A percentile compares a stretch with the other conserved stretches of the same genome.
Conservation (phyloP, 2,797 vertebrate genomes). For the Arrhamphus sclerolepis region DNA sequence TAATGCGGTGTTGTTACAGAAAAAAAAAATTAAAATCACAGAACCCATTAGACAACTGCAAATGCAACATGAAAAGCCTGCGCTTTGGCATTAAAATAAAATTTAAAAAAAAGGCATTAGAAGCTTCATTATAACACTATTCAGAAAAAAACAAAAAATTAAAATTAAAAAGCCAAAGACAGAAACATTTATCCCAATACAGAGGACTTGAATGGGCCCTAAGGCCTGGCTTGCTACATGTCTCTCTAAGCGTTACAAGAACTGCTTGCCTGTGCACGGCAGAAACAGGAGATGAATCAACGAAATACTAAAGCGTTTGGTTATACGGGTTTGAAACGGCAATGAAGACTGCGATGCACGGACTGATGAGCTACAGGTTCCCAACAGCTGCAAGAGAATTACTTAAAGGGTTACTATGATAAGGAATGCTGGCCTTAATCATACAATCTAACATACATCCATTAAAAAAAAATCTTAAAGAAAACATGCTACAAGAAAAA, state of each 20-base stretch:
- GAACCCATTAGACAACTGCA: slow-evolving; percentile 83
- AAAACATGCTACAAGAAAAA: slow-evolving; percentile 94
- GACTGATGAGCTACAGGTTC: slow-evolving; percentile 87
- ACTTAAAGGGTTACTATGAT: slow-evolving; percentile 91
- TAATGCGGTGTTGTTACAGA: slow-evolving; percentile 79
- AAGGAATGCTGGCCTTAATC: slow-evolving; percentile 95
- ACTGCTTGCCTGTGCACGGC: slow-evolving; percentile 68
- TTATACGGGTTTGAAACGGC: slow-evolving; percentile 86
- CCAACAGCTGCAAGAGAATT: slow-evolving; percentile 86
- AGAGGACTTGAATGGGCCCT: slow-evolving; percentile 85
- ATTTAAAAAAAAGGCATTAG: slow-evolving; percentile 73
- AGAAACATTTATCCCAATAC: slow-evolving; percentile 86
- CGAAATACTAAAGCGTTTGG: slow-evolving; percentile 77
- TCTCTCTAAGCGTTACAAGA: slow-evolving; percentile 88
- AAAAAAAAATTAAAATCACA: slow-evolving; percentile 71
- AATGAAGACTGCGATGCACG: slow-evolving; percentile 84
- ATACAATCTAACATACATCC: slow-evolving; percentile 92
- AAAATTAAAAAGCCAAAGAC: slow-evolving; percentile 80
- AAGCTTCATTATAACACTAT: slow-evolving; percentile 87
- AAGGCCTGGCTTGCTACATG: slow-evolving; percentile 87
- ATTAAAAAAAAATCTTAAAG: slow-evolving; percentile 76
- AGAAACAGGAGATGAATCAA: slow-evolving; percentile 86
- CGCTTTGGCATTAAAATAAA: slow-evolving; percentile 86
- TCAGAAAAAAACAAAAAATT: slow-evolving; percentile 62
- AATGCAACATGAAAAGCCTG: slow-evolving; percentile 81